A percentile compares a stretch with the other conserved stretches of the same genome.
Evolutionary conservation across 2,113 vertebrate genomes (phyloP).

Genomic region (Illadopsis cleaveri): DNA sequence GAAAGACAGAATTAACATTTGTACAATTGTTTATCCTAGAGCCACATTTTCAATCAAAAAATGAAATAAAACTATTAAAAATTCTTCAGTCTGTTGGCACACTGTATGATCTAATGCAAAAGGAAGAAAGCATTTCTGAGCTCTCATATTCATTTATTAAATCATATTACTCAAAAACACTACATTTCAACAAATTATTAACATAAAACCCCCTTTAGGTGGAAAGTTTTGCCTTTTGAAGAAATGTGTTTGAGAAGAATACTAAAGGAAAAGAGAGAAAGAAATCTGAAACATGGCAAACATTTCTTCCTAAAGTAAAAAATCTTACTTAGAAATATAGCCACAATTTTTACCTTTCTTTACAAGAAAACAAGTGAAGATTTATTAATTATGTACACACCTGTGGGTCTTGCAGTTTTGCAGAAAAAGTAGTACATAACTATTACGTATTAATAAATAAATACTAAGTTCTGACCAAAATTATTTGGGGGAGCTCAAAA

Average conservation of each 20-base stretch:
- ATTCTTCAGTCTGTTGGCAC: slow-evolving; percentile 35
- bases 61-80: slow-evolving; percentile 58
- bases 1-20: slow-evolving; percentile 58
- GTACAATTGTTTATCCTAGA: slow-evolving; percentile 54
- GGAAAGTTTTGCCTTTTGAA: not conserved
- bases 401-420: not conserved
- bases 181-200: slow-evolving; percentile 38
- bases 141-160: slow-evolving; percentile 45
- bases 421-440: not conserved
- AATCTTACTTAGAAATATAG: not conserved
- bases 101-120: slow-evolving; percentile 32
- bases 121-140: slow-evolving; percentile 10
- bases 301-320: not conserved
- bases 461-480: not conserved
- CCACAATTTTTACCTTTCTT: not conserved
- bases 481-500: not conserved
- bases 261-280: not conserved
- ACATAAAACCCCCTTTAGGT: not conserved
- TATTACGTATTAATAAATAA: not conserved
- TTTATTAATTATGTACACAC: not conserved
- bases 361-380: not conserved
- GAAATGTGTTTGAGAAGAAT: not conserved
- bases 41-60: slow-evolving; percentile 58
- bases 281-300: not conserved
- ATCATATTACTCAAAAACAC: slow-evolving; percentile 37